phyloP scores from a whole-genome alignment of 2,113 vertebrate species.

The Microcebus griseorufus region DNA sequence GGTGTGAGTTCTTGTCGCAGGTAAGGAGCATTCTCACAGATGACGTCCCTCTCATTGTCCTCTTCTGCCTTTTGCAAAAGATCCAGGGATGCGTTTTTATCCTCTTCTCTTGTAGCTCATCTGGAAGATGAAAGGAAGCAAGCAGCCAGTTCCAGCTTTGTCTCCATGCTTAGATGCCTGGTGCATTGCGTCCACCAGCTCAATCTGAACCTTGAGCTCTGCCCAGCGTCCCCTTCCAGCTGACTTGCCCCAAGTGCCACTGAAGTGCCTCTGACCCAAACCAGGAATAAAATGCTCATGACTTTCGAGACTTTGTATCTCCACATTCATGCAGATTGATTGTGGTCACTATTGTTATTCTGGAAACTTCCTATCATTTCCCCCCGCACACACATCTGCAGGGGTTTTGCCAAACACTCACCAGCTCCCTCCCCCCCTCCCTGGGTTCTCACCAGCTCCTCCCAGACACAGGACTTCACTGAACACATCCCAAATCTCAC shows the following conservation, averaged over 20 bases:
- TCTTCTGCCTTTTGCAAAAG: background rate
- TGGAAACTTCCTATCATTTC: background rate
- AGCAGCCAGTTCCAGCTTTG: background rate
- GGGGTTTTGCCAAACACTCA: background rate
- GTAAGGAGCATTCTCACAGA: background rate
- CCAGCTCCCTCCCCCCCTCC: background rate
- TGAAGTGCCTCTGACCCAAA: background rate
- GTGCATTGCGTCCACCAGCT: too few species aligned
- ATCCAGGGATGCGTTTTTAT: background rate
- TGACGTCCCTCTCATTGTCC: too few species aligned
- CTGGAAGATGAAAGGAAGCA: background rate
- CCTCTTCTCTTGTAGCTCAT: background rate
- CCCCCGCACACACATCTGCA: rapidly evolving
- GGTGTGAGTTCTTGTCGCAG: background rate
- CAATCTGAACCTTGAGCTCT: background rate
- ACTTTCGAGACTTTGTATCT: background rate
- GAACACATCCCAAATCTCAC: background rate
- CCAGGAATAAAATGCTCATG: background rate
- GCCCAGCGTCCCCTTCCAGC: background rate
- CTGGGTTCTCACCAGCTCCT: background rate
- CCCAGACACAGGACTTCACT: background rate
- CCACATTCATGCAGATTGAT: background rate
- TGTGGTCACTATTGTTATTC: background rate
- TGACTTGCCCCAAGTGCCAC: background rate
- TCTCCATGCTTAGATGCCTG: background rate